Conservation (phyloP, 2,113 vertebrate species). For the Corythoichthys intestinalis region DNA sequence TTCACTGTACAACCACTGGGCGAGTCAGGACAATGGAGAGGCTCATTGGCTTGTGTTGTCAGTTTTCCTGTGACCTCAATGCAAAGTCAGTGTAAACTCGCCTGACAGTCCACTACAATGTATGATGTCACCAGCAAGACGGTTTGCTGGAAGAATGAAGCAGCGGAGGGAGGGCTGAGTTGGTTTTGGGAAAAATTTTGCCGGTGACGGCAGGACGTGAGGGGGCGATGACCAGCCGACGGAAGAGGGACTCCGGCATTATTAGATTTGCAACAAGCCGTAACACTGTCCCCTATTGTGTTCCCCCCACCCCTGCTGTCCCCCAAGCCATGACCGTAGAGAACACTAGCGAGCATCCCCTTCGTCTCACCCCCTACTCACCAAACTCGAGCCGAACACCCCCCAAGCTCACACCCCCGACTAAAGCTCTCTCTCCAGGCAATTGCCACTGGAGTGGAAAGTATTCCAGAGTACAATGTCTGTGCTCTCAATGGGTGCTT, state of each 20-base stretch:
- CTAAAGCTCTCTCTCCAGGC: constrained; percentile 77
- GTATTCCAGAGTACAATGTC: constrained; percentile 78
- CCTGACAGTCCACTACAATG: background rate
- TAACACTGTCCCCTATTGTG: constrained; percentile 75
- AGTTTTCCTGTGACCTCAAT: constrained; percentile 3
- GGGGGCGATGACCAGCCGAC: constrained; percentile 37
- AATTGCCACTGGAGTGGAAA: constrained; percentile 83
- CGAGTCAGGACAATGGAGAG: constrained; percentile 25
- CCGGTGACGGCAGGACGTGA: constrained; percentile 8
- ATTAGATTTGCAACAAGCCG: constrained; percentile 75
- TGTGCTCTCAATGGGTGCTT: constrained; percentile 77
- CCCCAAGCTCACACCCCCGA: constrained; percentile 35
- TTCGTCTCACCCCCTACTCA: constrained; percentile 32
- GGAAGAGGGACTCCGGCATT: constrained; percentile 61
- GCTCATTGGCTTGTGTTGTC: constrained; percentile 40
- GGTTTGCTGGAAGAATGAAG: constrained; percentile 36
- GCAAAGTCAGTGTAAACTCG: constrained; percentile 15
- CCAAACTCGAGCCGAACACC: constrained; percentile 27
- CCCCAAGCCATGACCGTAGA: constrained; percentile 48
- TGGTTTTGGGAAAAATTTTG: constrained; percentile 31
- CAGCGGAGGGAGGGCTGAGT: constrained; percentile 23
- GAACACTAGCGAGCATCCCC: constrained; percentile 43
- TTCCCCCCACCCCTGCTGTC: constrained; percentile 48
- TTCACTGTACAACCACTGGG: constrained; percentile 22
- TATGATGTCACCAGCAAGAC: constrained; percentile 30